These are phyloP conservation scores for Garra rufa DNA, from an alignment of 2,113 vertebrate genomes.

Conservation along the genomic window DNA sequence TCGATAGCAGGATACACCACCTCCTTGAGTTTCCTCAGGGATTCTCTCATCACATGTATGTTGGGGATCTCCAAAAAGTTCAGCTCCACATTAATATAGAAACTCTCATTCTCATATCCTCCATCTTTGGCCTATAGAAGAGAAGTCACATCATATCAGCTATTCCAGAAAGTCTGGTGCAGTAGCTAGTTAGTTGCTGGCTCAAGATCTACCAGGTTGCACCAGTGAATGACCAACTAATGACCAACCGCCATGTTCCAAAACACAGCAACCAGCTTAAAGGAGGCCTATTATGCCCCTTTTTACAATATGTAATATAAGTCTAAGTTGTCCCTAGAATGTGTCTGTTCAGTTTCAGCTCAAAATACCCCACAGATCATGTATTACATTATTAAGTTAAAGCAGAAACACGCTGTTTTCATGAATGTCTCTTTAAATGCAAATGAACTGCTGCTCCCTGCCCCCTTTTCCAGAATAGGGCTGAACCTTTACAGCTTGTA, in stretches of 20 bases:
- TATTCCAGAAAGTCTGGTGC: neutral
- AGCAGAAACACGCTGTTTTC: too few relatives aligned
- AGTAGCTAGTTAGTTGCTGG: neutral
- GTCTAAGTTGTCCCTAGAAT: too few relatives aligned
- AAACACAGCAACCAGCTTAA: too few relatives aligned
- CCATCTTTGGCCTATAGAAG: constrained; percentile 88
- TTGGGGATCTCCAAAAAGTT: constrained; percentile 95
- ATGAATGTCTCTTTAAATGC: too few relatives aligned
- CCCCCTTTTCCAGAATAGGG: too few relatives aligned
- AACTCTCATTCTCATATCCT: constrained; percentile 91
- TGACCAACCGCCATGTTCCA: neutral
- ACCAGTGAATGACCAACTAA: neutral
- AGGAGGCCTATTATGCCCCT: too few relatives aligned
- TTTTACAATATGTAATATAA: too few relatives aligned
- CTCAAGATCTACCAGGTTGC: neutral
- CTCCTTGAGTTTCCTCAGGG: constrained; percentile 92
- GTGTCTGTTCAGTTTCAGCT: too few relatives aligned
- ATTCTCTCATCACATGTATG: constrained; percentile 96
- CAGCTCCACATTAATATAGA: constrained; percentile 91
- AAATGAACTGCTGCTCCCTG: too few relatives aligned
- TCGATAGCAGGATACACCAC: constrained; percentile 91
- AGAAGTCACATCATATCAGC: neutral
- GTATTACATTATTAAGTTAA: too few relatives aligned
- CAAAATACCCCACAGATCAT: too few relatives aligned
- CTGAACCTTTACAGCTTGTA: too few relatives aligned